Evolutionary conservation across 1,140 invertebrate genomes (phyloP).

Genomic region (Ips nitidus): DNA sequence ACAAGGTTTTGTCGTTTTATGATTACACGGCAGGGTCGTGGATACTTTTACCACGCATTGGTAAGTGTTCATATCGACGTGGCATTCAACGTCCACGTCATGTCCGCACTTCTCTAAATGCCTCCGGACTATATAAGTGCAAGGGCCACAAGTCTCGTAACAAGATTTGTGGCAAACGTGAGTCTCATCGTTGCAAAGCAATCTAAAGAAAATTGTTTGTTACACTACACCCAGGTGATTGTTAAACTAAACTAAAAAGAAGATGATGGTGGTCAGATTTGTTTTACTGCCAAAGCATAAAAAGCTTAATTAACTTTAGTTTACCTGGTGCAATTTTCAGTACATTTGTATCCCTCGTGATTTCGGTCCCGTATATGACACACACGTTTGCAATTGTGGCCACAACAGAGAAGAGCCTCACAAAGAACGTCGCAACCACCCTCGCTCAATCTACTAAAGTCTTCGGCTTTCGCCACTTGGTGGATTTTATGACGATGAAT

Average conservation of each 20-base stretch:
- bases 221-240: too few species aligned
- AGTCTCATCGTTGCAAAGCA: constrained; percentile 50
- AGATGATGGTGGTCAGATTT: too few species aligned
- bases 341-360: constrained; percentile 54
- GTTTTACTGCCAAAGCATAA: not conserved
- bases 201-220: not conserved
- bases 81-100: constrained; percentile 49
- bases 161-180: constrained; percentile 57
- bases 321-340: constrained; percentile 49
- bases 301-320: constrained; percentile 32
- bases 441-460: constrained; percentile 56
- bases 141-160: constrained; percentile 53
- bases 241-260: too few species aligned
- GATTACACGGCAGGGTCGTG: constrained; percentile 54
- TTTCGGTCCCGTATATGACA: constrained; percentile 57
- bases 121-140: constrained; percentile 50
- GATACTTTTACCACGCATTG: constrained; percentile 49
- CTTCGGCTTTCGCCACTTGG: constrained; percentile 42
- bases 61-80: constrained; percentile 45
- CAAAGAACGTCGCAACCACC: constrained; percentile 57
- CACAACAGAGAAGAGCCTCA: constrained; percentile 53
- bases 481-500: constrained; percentile 52
- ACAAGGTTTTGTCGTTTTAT: constrained; percentile 54
- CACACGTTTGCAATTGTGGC: constrained; percentile 58
- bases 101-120: constrained; percentile 55